Evolutionary conservation across 2,113 vertebrate genomes (phyloP).

Genomic region (Melanotaenia duboulayi): DNA sequence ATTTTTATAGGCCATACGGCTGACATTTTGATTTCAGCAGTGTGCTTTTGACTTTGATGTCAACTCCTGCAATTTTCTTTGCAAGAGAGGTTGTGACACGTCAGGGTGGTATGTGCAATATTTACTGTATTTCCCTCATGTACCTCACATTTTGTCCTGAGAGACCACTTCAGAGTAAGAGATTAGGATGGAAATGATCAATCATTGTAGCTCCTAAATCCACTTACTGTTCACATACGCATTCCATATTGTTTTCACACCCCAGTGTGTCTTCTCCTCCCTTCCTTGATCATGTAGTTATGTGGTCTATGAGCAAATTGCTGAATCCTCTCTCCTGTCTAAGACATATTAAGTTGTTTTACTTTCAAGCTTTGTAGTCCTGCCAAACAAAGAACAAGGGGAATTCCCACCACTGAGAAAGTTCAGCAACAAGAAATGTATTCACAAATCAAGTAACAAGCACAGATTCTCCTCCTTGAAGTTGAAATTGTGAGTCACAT

Average conservation of each 20-base stretch:
- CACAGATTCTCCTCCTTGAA: conserved; percentile 11
- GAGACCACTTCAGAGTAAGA: conserved; percentile 47
- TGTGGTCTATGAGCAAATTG: conserved; percentile 36
- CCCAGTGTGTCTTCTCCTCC: conserved; percentile 38
- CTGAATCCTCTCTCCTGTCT: conserved; percentile 35
- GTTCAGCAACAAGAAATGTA: conserved; percentile 36
- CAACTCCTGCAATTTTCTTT: conserved; percentile 75
- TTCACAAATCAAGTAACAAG: conserved; percentile 53
- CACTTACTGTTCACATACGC: conserved; percentile 12
- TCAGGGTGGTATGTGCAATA: conserved; percentile 66
- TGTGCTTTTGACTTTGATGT: conserved; percentile 81
- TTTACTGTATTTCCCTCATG: conserved; percentile 61
- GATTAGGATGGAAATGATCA: conserved; percentile 57
- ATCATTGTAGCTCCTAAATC: conserved; percentile 34
- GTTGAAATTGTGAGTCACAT: conserved; percentile 19
- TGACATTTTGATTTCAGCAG: conserved; percentile 81
- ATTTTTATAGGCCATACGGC: conserved; percentile 80
- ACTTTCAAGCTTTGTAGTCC: conserved; percentile 44
- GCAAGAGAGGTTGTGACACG: conserved; percentile 59
- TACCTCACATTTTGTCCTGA: conserved; percentile 32
- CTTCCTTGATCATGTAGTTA: conserved; percentile 47
- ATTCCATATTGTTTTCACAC: conserved; percentile 45
- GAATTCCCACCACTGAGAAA: conserved; percentile 57
- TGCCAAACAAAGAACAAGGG: conserved; percentile 49
- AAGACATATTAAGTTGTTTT: conserved; percentile 47